Conservation (phyloP, 2,888 invertebrate species). For the Eupithecia inturbata region DNA sequence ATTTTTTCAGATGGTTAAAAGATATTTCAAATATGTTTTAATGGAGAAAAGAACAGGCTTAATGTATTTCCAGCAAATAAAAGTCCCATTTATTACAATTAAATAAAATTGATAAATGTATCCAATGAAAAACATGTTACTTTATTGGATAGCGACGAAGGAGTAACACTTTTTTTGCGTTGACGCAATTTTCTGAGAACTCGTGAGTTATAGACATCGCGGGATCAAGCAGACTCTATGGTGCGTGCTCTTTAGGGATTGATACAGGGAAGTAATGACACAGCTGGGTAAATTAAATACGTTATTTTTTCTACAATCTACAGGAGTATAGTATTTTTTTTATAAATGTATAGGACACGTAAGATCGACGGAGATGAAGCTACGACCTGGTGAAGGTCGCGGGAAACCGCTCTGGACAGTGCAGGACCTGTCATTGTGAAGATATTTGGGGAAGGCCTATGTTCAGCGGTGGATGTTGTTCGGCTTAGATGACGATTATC, state of each 20-base stretch:
- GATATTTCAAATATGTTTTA: conserved; percentile 6
- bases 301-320: not conserved
- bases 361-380: too few relatives aligned
- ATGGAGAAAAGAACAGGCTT: conserved; percentile 1
- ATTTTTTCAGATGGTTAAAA: not conserved
- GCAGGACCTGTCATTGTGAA: not conserved
- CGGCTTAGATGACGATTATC: not conserved
- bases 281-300: not conserved
- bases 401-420: too few relatives aligned
- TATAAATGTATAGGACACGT: too few relatives aligned
- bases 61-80: conserved; percentile 7
- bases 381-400: too few relatives aligned
- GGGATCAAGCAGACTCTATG: not conserved
- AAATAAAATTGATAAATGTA: conserved; percentile 1
- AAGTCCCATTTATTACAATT: conserved; percentile 3
- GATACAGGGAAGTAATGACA: not conserved
- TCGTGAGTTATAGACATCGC: not conserved
- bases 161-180: conserved; percentile 13
- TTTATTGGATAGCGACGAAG: conserved; percentile 11
- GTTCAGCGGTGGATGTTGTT: not conserved
- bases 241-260: not conserved
- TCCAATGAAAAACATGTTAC: conserved; percentile 4
- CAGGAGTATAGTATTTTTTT: too few relatives aligned
- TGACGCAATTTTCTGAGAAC: conserved; percentile 12
- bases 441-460: not conserved